phyloP scores from a whole-genome alignment of 1,140 invertebrate species.

The Cotesia glomerata region DNA sequence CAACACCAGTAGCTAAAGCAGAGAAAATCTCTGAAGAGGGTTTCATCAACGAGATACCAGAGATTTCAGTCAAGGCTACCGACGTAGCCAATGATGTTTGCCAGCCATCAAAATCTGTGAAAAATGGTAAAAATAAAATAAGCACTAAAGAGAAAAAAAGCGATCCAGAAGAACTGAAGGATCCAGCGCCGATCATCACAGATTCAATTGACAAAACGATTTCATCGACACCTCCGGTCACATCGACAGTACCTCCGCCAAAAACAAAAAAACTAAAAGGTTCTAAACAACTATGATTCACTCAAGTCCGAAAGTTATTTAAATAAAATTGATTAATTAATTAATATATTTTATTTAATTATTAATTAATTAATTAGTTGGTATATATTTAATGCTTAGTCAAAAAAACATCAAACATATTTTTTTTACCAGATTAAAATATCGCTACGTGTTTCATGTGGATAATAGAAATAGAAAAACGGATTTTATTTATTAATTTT shows the following conservation, averaged over 20 bases:
- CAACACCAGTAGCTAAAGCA: constrained; percentile 45
- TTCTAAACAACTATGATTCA: constrained; percentile 58
- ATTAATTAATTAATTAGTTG: too few species aligned
- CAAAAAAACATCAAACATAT: too few species aligned
- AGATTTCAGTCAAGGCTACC: constrained; percentile 16
- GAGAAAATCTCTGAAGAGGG: constrained; percentile 42
- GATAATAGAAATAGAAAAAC: too few species aligned
- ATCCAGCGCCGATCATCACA: constrained; percentile 29
- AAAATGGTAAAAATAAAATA: not conserved
- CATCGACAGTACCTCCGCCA: constrained; percentile 44
- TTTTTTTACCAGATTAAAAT: too few species aligned
- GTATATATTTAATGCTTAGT: too few species aligned
- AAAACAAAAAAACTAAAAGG: constrained; percentile 55
- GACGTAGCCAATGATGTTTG: too few species aligned
- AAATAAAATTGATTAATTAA: too few species aligned
- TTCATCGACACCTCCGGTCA: constrained; percentile 31
- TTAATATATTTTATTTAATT: too few species aligned
- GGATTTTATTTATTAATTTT: too few species aligned
- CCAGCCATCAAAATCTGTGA: not conserved
- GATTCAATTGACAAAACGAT: constrained; percentile 37
- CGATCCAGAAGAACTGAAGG: constrained; percentile 21
- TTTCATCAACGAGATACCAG: constrained; percentile 39
- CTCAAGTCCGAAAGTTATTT: not conserved
- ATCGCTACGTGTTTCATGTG: too few species aligned
- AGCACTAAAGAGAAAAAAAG: too few species aligned